phyloP scores from a whole-genome alignment of 2,113 vertebrate species.

The Zingel zingel region DNA sequence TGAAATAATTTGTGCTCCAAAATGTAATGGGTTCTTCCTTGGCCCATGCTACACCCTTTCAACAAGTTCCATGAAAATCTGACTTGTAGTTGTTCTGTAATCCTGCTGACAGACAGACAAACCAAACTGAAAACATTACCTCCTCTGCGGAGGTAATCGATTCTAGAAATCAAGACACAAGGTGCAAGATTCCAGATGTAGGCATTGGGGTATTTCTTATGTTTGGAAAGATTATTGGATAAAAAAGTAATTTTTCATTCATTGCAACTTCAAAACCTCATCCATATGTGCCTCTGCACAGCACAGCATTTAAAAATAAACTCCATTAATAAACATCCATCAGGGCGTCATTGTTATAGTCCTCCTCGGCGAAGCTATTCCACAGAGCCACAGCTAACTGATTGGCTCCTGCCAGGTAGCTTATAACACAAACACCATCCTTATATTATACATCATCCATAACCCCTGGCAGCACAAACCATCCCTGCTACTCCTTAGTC shows the following conservation, averaged over 20 bases:
- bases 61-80: too few relatives aligned
- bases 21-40: too few relatives aligned
- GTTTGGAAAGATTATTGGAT: background rate
- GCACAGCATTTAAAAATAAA: conserved; percentile 21
- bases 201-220: background rate
- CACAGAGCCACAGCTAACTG: conserved; percentile 35
- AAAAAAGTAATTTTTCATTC: background rate
- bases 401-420: conserved; percentile 56
- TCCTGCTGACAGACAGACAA: too few relatives aligned
- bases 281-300: background rate
- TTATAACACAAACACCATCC: conserved; percentile 60
- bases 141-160: too few relatives aligned
- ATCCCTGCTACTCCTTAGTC: conserved; percentile 67
- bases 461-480: conserved; percentile 61
- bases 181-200: background rate
- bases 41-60: too few relatives aligned
- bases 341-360: background rate
- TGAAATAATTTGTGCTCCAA: too few relatives aligned
- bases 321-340: conserved; percentile 31
- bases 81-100: too few relatives aligned
- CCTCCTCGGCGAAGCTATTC: conserved; percentile 4
- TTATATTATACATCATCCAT: conserved; percentile 71
- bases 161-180: background rate
- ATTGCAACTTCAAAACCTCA: background rate
- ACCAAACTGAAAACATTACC: too few relatives aligned